Percentiles rank a stretch among this genome's conserved stretches.
Evolutionary conservation across 1,140 invertebrate genomes (phyloP).

Genomic region (Grapholita molesta): DNA sequence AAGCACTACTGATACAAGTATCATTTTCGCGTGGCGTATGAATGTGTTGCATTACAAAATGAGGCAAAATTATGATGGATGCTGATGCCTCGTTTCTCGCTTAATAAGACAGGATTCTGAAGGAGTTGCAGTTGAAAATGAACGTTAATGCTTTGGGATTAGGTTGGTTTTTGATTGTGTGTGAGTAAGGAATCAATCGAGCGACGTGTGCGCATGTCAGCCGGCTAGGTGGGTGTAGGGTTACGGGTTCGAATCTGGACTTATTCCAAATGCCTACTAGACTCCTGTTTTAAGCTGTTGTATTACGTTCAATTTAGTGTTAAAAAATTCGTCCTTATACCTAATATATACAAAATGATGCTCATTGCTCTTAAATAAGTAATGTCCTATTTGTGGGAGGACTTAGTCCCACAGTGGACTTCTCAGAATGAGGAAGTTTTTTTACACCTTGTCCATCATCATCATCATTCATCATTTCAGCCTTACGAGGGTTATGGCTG

Average conservation of each 20-base stretch:
- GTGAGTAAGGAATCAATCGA: slow-evolving; percentile 38
- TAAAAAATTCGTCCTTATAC: no score
- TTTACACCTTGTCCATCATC: no score
- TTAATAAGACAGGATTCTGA: slow-evolving; percentile 66
- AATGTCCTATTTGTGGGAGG: no score
- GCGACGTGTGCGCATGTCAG: slow-evolving; percentile 37
- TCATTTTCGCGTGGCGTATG: neutral
- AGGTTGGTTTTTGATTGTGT: slow-evolving; percentile 24
- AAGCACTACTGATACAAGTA: neutral
- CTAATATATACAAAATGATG: no score
- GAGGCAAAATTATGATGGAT: slow-evolving; percentile 75
- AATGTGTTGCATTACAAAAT: slow-evolving; percentile 59
- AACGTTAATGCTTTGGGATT: slow-evolving; percentile 26
- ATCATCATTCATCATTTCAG: no score
- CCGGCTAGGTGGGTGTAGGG: neutral
- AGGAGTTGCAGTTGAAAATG: slow-evolving; percentile 19
- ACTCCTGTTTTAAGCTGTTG: neutral
- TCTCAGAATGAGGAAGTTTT: no score
- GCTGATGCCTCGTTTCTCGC: slow-evolving; percentile 67
- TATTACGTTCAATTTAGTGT: no score
- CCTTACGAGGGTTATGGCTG: no score
- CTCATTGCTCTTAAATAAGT: no score
- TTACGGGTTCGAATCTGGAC: neutral
- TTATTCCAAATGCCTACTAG: neutral
- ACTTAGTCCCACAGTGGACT: no score